Evolutionary conservation across 2,888 invertebrate genomes (phyloP).

Genomic region (Tiliacea citrago): DNA sequence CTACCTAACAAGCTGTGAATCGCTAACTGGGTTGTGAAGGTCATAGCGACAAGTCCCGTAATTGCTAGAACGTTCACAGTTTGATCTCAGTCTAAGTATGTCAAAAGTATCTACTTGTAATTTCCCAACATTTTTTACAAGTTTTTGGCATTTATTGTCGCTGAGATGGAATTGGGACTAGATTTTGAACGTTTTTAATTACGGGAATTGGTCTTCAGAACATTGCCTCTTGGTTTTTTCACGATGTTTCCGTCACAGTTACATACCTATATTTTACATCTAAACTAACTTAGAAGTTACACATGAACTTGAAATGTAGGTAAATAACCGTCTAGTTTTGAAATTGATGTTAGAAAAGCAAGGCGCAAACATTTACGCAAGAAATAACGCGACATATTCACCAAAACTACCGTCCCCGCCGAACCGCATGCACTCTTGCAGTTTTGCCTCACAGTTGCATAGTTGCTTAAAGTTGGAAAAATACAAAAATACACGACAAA

Average conservation of each 20-base stretch:
- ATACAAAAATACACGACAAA: constrained; percentile 31
- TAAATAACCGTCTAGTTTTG: constrained; percentile 2
- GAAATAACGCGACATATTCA: constrained; percentile 19
- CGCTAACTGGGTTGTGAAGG: too few species aligned
- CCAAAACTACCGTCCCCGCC: neutral
- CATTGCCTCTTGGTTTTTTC: too few species aligned
- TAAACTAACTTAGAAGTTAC: neutral
- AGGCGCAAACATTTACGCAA: constrained; percentile 22
- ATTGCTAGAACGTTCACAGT: too few species aligned
- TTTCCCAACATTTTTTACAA: too few species aligned
- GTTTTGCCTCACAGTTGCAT: constrained; percentile 18
- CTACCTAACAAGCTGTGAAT: neutral
- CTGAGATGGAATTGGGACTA: too few species aligned
- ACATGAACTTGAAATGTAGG: neutral
- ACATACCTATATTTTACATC: neutral
- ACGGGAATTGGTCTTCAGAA: too few species aligned
- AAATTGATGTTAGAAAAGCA: constrained; percentile 3
- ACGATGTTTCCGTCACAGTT: neutral
- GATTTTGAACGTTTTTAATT: too few species aligned
- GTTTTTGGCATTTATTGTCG: too few species aligned
- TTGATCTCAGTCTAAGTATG: too few species aligned
- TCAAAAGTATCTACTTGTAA: too few species aligned
- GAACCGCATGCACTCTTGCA: constrained; percentile 8
- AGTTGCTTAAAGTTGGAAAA: constrained; percentile 21
- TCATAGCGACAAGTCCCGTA: too few species aligned